phyloP scores from a whole-genome alignment of 2,113 vertebrate species.

The Labrus mixtus region DNA sequence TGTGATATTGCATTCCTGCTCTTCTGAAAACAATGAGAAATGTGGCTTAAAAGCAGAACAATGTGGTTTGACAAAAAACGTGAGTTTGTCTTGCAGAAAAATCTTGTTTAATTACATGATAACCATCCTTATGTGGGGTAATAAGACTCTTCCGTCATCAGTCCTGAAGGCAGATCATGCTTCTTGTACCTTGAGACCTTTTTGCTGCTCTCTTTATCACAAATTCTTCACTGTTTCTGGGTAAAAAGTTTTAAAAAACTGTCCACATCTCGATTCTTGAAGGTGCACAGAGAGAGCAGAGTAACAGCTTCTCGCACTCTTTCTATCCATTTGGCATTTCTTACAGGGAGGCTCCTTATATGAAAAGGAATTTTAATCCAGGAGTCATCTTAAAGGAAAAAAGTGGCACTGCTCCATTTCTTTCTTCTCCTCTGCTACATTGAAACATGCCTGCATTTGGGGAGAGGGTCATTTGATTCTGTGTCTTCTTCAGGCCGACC shows the following conservation, averaged over 20 bases:
- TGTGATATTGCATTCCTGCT: slow-evolving; percentile 11
- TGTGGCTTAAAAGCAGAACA: slow-evolving; percentile 8
- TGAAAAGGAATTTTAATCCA: slow-evolving; percentile 25
- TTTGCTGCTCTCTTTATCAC: background rate
- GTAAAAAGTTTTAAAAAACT: slow-evolving; percentile 10
- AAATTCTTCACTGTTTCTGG: background rate
- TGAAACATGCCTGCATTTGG: slow-evolving; percentile 14
- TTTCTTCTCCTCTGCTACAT: slow-evolving; percentile 18
- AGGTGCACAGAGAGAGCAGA: background rate
- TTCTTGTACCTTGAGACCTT: slow-evolving; percentile 32
- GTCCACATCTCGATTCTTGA: slow-evolving; percentile 14
- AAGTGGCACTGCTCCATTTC: background rate
- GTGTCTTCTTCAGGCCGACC: background rate
- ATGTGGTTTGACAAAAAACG: slow-evolving; percentile 8
- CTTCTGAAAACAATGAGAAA: slow-evolving; percentile 22
- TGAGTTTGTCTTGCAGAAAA: slow-evolving; percentile 37
- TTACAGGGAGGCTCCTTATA: slow-evolving; percentile 6
- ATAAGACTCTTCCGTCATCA: slow-evolving; percentile 1
- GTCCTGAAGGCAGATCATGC: slow-evolving; percentile 33
- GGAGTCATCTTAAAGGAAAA: background rate
- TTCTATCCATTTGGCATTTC: slow-evolving; percentile 6
- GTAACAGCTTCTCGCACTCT: background rate
- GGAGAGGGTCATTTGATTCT: background rate
- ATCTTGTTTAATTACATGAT: background rate
- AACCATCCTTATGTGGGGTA: slow-evolving; percentile 5